Evolutionary conservation across 2,797 vertebrate species (phyloP).

Genomic region (Tachyglossus aculeatus): DNA sequence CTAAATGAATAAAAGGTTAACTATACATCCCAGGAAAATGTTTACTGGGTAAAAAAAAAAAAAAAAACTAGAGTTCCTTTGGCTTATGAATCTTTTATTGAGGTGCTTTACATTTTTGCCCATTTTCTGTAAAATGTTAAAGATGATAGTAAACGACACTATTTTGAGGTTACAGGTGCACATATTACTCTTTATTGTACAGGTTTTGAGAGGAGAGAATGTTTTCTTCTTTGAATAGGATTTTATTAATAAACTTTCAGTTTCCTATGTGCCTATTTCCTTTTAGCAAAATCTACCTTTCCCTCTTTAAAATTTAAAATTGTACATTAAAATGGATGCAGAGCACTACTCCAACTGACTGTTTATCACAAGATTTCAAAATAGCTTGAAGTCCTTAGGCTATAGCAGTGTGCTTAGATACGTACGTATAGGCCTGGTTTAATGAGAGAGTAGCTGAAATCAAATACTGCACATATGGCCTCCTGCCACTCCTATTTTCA

Average conservation of each 20-base stretch:
- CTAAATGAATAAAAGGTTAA: slow-evolving; percentile 14
- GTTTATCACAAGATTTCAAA: slow-evolving; percentile 70
- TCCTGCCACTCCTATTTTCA: slow-evolving; percentile 59
- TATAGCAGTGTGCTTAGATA: slow-evolving; percentile 61
- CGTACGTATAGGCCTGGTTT: slow-evolving; percentile 50
- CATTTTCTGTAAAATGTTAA: slow-evolving; percentile 52
- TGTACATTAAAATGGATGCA: slow-evolving; percentile 63
- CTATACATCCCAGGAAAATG: slow-evolving; percentile 1
- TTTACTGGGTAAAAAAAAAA: slow-evolving; percentile 22
- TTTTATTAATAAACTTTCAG: slow-evolving; percentile 41
- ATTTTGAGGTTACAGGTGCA: slow-evolving; percentile 45
- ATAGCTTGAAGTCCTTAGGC: slow-evolving; percentile 54
- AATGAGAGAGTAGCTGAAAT: slow-evolving; percentile 62
- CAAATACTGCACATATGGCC: slow-evolving; percentile 58
- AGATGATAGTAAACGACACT: slow-evolving; percentile 42
- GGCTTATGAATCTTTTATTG: slow-evolving; percentile 28
- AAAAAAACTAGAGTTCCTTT: slow-evolving; percentile 27
- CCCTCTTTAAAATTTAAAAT: slow-evolving; percentile 49
- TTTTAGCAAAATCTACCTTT: slow-evolving; percentile 44
- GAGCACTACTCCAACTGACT: slow-evolving; percentile 63
- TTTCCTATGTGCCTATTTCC: slow-evolving; percentile 49
- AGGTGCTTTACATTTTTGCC: slow-evolving; percentile 45
- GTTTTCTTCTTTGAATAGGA: slow-evolving; percentile 35
- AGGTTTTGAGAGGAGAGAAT: slow-evolving; percentile 43
- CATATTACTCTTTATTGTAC: slow-evolving; percentile 37